phyloP scores from a whole-genome alignment of 2,113 vertebrate genomes.

The Gopherus flavomarginatus region DNA sequence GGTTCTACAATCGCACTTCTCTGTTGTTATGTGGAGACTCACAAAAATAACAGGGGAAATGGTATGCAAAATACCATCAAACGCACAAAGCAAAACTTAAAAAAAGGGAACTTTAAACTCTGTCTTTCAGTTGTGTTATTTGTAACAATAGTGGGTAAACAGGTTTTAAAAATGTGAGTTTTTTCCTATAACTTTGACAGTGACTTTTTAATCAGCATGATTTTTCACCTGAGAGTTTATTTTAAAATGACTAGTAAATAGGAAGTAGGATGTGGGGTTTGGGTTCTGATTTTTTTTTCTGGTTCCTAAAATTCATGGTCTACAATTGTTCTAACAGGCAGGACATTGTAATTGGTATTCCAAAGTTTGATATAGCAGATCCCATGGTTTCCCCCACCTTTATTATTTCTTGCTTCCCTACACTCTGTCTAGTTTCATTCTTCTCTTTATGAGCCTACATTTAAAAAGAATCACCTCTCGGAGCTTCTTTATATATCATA shows the following conservation, averaged over 20 bases:
- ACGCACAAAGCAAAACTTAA: not conserved
- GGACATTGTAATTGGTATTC: not conserved
- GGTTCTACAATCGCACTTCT: constrained; percentile 69
- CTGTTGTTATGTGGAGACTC: constrained; percentile 45
- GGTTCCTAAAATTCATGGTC: constrained; percentile 21
- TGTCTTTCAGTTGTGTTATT: not conserved
- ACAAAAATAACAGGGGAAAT: constrained; percentile 51
- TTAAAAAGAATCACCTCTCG: not conserved
- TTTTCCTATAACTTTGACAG: constrained; percentile 30
- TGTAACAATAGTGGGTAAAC: not conserved
- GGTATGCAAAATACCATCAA: not conserved
- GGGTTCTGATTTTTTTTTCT: not conserved
- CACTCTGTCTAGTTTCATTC: not conserved
- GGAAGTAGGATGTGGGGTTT: constrained; percentile 11
- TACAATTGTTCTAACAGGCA: constrained; percentile 43
- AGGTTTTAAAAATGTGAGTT: constrained; percentile 10
- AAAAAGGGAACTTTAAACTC: constrained; percentile 28
- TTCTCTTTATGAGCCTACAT: not conserved
- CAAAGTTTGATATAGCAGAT: not conserved
- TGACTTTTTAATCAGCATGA: constrained; percentile 31
- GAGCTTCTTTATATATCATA: not conserved
- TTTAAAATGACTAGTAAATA: constrained; percentile 51
- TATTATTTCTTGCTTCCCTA: not conserved
- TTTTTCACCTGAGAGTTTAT: constrained; percentile 40
- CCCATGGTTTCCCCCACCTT: not conserved